These are phyloP conservation scores for Hoplias malabaricus DNA, from an alignment of 2,113 vertebrate species.

Conservation along the genomic window DNA sequence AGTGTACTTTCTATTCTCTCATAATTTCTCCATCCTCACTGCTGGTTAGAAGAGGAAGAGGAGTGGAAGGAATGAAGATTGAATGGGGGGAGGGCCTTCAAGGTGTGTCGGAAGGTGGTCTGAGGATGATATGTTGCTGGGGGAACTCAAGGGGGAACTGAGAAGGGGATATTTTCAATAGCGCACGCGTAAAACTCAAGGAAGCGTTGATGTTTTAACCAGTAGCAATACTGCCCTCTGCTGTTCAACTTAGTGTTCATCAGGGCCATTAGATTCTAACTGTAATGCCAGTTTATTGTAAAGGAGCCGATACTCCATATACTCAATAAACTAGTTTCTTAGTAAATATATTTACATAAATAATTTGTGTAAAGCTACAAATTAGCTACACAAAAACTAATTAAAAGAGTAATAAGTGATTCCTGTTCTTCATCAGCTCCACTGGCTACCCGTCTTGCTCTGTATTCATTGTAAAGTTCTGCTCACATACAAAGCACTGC, in stretches of 20 bases:
- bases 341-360: no score
- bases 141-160: background rate
- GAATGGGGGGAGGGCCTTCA: background rate
- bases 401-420: no score
- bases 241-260: slow-evolving; percentile 45
- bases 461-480: no score
- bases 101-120: background rate
- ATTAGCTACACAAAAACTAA: no score
- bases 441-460: no score
- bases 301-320: no score
- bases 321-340: no score
- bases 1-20: slow-evolving; percentile 45
- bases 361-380: no score
- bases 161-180: background rate
- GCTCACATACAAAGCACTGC: no score
- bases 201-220: background rate
- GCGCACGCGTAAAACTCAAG: background rate
- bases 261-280: background rate
- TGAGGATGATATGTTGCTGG: no score
- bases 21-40: slow-evolving; percentile 20
- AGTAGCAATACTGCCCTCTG: slow-evolving; percentile 66
- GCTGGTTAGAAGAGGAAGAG: background rate
- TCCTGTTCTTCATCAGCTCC: no score
- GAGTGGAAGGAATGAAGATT: background rate
- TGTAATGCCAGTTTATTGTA: no score